A percentile compares a stretch with the other conserved stretches of the same genome.
These are phyloP conservation scores for Drosophila sturtevanti DNA, from an alignment of 1,140 invertebrate genomes.

Conservation along the genomic window DNA sequence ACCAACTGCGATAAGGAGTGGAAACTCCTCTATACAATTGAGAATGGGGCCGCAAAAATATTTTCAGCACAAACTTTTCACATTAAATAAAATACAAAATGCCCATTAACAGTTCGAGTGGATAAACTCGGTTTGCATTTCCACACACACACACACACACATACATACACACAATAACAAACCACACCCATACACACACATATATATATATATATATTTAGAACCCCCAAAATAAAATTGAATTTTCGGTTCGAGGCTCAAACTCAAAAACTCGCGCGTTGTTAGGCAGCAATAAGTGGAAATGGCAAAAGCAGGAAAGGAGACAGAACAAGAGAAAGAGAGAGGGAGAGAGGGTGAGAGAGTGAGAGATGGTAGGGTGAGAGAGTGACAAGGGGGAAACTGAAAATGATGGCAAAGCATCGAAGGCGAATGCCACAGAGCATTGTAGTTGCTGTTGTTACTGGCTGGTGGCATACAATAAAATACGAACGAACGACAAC, in stretches of 20 bases:
- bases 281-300: constrained; percentile 21
- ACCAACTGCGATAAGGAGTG: constrained; percentile 23
- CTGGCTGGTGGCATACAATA: constrained; percentile 69
- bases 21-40: constrained; percentile 32
- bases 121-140: constrained; percentile 78
- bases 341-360: not conserved
- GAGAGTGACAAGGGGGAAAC: not conserved
- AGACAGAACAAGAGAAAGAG: constrained; percentile 1
- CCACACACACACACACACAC: constrained; percentile 35
- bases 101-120: constrained; percentile 81
- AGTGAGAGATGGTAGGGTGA: no score
- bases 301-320: not conserved
- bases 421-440: constrained; percentile 67
- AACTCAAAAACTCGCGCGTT: constrained; percentile 72
- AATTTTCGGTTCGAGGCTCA: constrained; percentile 74
- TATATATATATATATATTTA: constrained; percentile 14
- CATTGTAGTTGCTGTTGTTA: constrained; percentile 47
- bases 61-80: constrained; percentile 75
- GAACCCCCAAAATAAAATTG: constrained; percentile 66
- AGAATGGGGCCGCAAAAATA: constrained; percentile 54
- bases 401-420: constrained; percentile 59
- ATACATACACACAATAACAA: constrained; percentile 4
- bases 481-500: constrained; percentile 78
- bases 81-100: constrained; percentile 82
- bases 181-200: constrained; percentile 30